Evolutionary conservation across 2,113 vertebrate species (phyloP).

Genomic region (Cichladusa arquata): DNA sequence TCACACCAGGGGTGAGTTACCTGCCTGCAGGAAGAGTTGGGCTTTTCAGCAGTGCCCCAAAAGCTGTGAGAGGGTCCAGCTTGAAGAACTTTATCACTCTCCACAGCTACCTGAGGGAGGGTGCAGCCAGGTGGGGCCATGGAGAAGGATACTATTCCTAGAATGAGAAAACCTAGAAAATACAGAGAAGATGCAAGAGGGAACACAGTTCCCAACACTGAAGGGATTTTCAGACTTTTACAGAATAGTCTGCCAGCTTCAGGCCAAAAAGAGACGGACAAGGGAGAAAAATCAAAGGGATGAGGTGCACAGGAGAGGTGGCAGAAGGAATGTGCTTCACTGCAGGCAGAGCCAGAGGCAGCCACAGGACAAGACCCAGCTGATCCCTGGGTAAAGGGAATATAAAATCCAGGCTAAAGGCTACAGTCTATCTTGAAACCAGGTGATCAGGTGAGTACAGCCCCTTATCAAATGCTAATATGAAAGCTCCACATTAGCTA

Average conservation of each 20-base stretch:
- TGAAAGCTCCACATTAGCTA: background rate
- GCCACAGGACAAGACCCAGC: background rate
- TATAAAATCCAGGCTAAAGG: background rate
- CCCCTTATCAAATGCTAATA: background rate
- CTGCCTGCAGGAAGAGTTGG: background rate
- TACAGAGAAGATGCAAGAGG: background rate
- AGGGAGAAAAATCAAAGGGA: background rate
- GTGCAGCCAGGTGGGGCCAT: background rate
- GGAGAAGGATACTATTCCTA: rapidly evolving
- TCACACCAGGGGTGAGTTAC: background rate
- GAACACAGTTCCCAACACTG: background rate
- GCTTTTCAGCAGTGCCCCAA: background rate
- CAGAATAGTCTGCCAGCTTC: background rate
- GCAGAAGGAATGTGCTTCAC: background rate
- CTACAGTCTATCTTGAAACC: background rate
- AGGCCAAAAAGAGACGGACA: background rate
- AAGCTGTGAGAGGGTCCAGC: background rate
- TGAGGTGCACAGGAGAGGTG: rapidly evolving
- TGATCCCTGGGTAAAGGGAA: background rate
- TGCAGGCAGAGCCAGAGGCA: background rate
- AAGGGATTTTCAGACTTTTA: background rate
- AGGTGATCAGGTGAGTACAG: background rate
- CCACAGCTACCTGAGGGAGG: background rate
- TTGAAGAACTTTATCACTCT: background rate
- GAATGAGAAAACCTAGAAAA: rapidly evolving